phyloP scores from a whole-genome alignment of 2,113 vertebrate genomes.

The Dascyllus trimaculatus region DNA sequence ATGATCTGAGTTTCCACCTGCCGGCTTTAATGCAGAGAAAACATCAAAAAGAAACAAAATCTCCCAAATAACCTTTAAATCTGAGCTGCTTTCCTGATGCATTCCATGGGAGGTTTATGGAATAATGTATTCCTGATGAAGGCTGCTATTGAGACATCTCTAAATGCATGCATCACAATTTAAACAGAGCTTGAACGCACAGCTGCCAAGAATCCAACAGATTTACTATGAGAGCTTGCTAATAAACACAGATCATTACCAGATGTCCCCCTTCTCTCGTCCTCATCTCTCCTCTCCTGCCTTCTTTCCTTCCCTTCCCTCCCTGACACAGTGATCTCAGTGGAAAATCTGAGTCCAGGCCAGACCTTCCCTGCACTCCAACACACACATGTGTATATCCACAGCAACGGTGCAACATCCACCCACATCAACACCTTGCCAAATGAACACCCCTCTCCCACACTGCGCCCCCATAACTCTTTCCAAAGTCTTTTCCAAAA shows the following conservation, averaged over 20 bases:
- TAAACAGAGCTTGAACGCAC: slow-evolving; percentile 10
- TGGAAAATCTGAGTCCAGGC: slow-evolving; percentile 80
- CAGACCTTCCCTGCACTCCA: slow-evolving; percentile 47
- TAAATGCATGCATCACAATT: slow-evolving; percentile 34
- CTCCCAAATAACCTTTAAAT: background rate
- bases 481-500: slow-evolving; percentile 51
- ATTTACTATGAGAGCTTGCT: slow-evolving; percentile 78
- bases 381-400: slow-evolving; percentile 27
- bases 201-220: slow-evolving; percentile 69
- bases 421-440: slow-evolving; percentile 59
- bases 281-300: slow-evolving; percentile 5
- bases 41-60: background rate
- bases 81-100: slow-evolving; percentile 4
- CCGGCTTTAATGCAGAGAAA: slow-evolving; percentile 8
- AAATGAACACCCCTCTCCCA: slow-evolving; percentile 24
- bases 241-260: slow-evolving; percentile 82
- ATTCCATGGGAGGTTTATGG: slow-evolving; percentile 9
- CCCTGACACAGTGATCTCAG: slow-evolving; percentile 79
- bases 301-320: slow-evolving; percentile 46
- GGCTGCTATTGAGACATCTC: slow-evolving; percentile 42
- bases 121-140: slow-evolving; percentile 28
- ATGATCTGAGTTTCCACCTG: slow-evolving; percentile 16
- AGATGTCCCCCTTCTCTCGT: slow-evolving; percentile 72
- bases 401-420: slow-evolving; percentile 50
- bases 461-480: slow-evolving; percentile 9